Percentiles rank a stretch among this genome's conserved stretches.
These are phyloP conservation scores for Petrocephalus microphthalmus DNA, from an alignment of 2,113 vertebrate species.

Conservation along the genomic window DNA sequence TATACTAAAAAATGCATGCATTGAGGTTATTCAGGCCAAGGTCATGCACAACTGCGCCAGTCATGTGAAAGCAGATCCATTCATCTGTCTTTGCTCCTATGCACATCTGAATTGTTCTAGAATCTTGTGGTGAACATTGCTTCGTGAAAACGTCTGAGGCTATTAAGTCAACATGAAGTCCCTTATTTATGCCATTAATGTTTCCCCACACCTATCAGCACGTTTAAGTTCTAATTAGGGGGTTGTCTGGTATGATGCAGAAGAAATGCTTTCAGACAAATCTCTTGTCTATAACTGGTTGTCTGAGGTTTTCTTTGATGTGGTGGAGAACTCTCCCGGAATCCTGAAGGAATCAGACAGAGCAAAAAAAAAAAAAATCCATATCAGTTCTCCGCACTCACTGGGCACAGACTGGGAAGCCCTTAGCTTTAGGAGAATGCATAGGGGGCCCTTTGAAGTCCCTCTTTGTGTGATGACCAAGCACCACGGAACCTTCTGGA, in stretches of 20 bases:
- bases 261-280: constrained; percentile 53
- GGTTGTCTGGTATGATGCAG: constrained; percentile 53
- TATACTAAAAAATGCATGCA: background rate
- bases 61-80: background rate
- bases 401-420: background rate
- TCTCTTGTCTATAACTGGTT: background rate
- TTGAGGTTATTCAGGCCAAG: background rate
- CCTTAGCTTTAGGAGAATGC: background rate
- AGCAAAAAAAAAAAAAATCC: background rate
- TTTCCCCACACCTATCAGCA: background rate
- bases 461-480: constrained; percentile 29
- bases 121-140: background rate
- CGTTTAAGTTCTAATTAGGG: constrained; percentile 34
- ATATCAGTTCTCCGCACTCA: constrained; percentile 9
- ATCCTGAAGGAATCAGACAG: constrained; percentile 25
- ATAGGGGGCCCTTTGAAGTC: constrained; percentile 31
- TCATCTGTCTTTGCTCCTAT: background rate
- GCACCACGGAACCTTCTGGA: constrained; percentile 30
- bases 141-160: background rate
- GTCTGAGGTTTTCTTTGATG: constrained; percentile 29
- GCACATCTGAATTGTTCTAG: background rate
- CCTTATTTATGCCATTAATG: background rate
- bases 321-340: constrained; percentile 28
- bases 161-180: background rate
- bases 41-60: background rate